A percentile compares a stretch with the other conserved stretches of the same genome.
phyloP scores from a whole-genome alignment of 37 sponge, comb jelly and placozoan genomes.

The Diacarnus erythraeanus region DNA sequence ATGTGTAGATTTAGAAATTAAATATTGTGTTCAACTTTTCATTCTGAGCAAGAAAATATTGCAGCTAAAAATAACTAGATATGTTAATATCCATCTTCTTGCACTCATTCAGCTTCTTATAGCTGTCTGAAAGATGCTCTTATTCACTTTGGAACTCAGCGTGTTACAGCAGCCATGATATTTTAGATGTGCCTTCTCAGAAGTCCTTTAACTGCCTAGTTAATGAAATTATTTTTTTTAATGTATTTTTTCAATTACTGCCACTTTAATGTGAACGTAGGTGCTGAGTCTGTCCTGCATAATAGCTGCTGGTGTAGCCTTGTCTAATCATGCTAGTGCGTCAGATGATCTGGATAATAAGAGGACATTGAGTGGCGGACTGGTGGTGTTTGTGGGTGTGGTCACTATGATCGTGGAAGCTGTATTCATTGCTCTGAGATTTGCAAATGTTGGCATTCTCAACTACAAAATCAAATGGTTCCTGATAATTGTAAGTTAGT shows the following conservation, averaged over 20 bases:
- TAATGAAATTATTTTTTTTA: background rate
- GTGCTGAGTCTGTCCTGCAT: background rate
- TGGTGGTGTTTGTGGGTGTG: slow-evolving; percentile 25
- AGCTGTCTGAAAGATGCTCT: too few species aligned
- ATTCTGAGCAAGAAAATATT: too few species aligned
- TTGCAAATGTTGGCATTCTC: slow-evolving; percentile 49
- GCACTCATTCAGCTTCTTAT: too few species aligned
- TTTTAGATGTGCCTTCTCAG: too few species aligned
- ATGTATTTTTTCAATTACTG: background rate
- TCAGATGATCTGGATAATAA: background rate
- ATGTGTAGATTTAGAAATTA: too few species aligned
- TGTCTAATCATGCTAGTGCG: background rate
- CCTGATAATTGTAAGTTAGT: slow-evolving; percentile 40
- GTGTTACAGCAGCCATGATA: too few species aligned
- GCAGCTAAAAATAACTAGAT: too few species aligned
- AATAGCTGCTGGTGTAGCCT: slow-evolving; percentile 3
- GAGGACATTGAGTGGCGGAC: background rate
- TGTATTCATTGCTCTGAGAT: slow-evolving; percentile 28
- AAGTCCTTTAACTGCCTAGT: too few species aligned
- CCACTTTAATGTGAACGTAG: background rate
- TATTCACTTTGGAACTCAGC: too few species aligned
- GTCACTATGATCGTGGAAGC: slow-evolving; percentile 22
- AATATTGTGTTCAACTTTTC: too few species aligned
- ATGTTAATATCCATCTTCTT: too few species aligned
- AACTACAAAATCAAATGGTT: slow-evolving; percentile 7